Evolutionary conservation across 1,140 invertebrate genomes (phyloP).

Genomic region (Dreissena rostriformis): DNA sequence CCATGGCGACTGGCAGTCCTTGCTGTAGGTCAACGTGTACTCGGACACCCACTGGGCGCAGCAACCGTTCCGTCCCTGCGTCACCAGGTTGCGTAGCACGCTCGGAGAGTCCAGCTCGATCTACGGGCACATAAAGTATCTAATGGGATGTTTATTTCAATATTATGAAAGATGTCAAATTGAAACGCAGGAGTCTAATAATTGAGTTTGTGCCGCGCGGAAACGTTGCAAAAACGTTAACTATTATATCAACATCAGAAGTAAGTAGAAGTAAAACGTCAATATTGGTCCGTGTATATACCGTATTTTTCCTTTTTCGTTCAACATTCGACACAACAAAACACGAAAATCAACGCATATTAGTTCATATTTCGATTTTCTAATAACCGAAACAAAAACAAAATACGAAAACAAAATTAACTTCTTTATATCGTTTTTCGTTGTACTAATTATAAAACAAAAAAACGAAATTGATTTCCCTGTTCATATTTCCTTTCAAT

Average conservation of each 20-base stretch:
- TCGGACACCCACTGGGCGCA: constrained; percentile 49
- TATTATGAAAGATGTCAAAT: background rate
- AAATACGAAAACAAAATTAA: background rate
- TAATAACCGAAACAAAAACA: background rate
- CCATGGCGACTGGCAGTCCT: constrained; percentile 47
- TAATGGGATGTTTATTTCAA: background rate
- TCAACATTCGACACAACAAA: no score
- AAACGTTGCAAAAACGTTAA: background rate
- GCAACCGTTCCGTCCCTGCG: constrained; percentile 50
- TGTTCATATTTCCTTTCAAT: no score
- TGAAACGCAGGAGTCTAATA: background rate
- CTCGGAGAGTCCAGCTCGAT: constrained; percentile 37
- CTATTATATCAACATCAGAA: background rate
- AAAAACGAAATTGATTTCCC: no score
- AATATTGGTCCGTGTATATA: background rate
- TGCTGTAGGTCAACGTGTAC: constrained; percentile 39
- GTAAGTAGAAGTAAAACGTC: background rate
- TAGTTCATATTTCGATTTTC: background rate
- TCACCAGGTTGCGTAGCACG: constrained; percentile 30
- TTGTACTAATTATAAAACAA: no score
- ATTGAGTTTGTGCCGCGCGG: no score
- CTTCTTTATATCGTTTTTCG: no score
- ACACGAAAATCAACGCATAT: background rate
- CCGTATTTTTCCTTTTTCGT: no score
- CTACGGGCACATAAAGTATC: background rate